Conservation (phyloP, 2,888 invertebrate species). For the Sesia bembeciformis region DNA sequence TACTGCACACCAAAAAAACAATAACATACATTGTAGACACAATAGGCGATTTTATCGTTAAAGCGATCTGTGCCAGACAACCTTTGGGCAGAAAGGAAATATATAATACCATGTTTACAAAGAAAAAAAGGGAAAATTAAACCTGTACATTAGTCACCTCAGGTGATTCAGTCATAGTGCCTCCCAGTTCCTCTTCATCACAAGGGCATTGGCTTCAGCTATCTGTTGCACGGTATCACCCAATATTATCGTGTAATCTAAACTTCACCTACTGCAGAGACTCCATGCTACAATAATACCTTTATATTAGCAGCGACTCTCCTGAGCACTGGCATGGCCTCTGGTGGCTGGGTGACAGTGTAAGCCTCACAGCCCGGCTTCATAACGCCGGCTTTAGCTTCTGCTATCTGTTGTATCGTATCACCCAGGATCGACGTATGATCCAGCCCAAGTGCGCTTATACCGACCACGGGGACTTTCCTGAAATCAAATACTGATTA, state of each 20-base stretch:
- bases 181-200: constrained; percentile 85
- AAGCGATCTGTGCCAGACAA: too few species aligned
- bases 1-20: too few species aligned
- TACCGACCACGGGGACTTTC: constrained; percentile 89
- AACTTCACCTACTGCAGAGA: constrained; percentile 69
- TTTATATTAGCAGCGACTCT: constrained; percentile 77
- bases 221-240: constrained; percentile 90
- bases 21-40: too few species aligned
- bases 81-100: too few species aligned
- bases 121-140: too few species aligned
- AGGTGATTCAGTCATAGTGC: constrained; percentile 81
- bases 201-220: constrained; percentile 96
- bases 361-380: constrained; percentile 83
- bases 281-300: constrained; percentile 39
- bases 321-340: constrained; percentile 79
- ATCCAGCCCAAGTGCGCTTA: constrained; percentile 93
- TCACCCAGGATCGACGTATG: constrained; percentile 88
- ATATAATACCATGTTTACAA: too few species aligned
- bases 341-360: constrained; percentile 78
- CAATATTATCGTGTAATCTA: constrained; percentile 89
- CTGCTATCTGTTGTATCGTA: constrained; percentile 90
- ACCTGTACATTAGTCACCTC: constrained; percentile 29
- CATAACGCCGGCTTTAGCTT: constrained; percentile 97
- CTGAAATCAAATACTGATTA: constrained; percentile 39
- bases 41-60: too few species aligned